Evolutionary conservation across 1,140 invertebrate genomes (phyloP).

Genomic region (Zaprionus taronus): DNA sequence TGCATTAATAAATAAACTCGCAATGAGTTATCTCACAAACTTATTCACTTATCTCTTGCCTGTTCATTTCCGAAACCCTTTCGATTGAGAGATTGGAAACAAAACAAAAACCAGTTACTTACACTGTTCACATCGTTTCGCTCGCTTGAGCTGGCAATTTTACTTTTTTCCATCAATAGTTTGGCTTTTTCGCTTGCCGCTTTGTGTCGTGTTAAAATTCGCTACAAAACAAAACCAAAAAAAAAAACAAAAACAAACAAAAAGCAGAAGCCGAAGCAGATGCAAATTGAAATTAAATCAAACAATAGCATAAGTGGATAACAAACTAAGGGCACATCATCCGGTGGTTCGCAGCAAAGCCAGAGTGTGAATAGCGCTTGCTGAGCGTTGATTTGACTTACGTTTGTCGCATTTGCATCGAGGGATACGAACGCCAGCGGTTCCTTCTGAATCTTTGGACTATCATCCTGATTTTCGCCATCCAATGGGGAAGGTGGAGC

Average conservation of each 20-base stretch:
- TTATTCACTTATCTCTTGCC: not conserved
- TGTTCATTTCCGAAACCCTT: not conserved
- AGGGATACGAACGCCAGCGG: conserved; percentile 53
- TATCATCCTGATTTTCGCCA: conserved; percentile 19
- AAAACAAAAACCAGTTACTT: conserved; percentile 59
- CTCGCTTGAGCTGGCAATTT: conserved; percentile 87
- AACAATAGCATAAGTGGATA: conserved; percentile 30
- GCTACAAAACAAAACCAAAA: conserved; percentile 67
- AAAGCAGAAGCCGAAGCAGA: conserved; percentile 50
- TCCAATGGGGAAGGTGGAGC: conserved; percentile 31
- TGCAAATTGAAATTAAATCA: conserved; percentile 41
- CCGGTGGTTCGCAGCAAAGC: not conserved
- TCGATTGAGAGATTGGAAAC: not conserved
- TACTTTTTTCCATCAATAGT: conserved; percentile 94
- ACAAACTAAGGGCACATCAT: not conserved
- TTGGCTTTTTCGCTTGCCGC: conserved; percentile 95
- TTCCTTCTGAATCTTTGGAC: conserved; percentile 45
- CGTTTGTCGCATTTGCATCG: conserved; percentile 77
- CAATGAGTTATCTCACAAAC: not conserved
- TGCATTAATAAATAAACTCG: not conserved
- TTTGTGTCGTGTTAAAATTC: conserved; percentile 89
- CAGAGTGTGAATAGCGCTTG: not conserved
- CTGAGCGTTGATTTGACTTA: conserved; percentile 55
- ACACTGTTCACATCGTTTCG: conserved; percentile 84
- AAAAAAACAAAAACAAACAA: conserved; percentile 53